These are phyloP conservation scores for Halocaridina rubra DNA, from an alignment of 2,888 invertebrate genomes.

Conservation along the genomic window DNA sequence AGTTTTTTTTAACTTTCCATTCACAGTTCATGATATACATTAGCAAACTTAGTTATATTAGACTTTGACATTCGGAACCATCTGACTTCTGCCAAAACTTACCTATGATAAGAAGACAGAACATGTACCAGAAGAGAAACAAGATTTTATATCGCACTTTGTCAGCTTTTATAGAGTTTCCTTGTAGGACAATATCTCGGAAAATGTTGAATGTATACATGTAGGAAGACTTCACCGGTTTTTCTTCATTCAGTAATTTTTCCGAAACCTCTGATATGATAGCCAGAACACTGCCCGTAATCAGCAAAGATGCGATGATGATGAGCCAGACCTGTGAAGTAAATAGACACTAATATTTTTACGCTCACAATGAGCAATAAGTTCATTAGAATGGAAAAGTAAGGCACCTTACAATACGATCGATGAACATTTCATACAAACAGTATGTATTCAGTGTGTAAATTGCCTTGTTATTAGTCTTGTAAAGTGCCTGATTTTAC, in stretches of 20 bases:
- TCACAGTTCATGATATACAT: too few species aligned
- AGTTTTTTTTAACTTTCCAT: too few species aligned
- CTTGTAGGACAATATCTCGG: neutral
- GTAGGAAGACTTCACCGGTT: neutral
- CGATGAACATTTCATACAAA: too few species aligned
- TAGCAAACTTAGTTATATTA: too few species aligned
- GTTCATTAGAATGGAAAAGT: too few species aligned
- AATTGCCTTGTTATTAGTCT: too few species aligned
- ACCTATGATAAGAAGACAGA: neutral
- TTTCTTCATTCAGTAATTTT: neutral
- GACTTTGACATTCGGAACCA: too few species aligned
- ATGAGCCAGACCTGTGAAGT: neutral
- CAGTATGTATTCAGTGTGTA: too few species aligned
- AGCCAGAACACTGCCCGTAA: neutral
- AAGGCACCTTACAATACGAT: too few species aligned
- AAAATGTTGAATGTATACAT: neutral
- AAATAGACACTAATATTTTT: too few species aligned
- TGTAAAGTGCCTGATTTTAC: too few species aligned
- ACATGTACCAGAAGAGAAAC: neutral
- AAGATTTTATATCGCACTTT: neutral
- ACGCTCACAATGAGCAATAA: too few species aligned
- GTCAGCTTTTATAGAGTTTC: neutral
- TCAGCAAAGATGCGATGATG: neutral
- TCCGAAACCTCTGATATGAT: neutral
- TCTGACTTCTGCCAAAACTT: neutral